Percentiles rank a stretch among this genome's conserved stretches.
Evolutionary conservation across 2,797 vertebrate species (phyloP).

Genomic region (Serranus cabrilla): DNA sequence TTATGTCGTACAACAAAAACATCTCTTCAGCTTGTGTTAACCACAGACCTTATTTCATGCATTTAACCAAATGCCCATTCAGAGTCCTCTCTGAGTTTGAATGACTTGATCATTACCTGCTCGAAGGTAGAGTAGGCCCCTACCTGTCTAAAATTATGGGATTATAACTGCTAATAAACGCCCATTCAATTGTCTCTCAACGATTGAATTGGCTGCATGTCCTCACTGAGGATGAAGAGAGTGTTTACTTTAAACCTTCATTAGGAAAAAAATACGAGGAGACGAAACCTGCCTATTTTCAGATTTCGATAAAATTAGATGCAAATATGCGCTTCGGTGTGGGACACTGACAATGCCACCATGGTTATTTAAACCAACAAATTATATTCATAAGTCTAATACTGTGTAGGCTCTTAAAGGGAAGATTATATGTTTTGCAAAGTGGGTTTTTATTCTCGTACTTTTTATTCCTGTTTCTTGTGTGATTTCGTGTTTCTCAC

Average conservation of each 20-base stretch:
- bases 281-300: slow-evolving; percentile 12
- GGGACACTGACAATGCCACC: slow-evolving; percentile 7
- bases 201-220: neutral
- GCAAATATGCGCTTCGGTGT: slow-evolving; percentile 10
- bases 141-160: too few relatives aligned
- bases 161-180: too few relatives aligned
- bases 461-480: neutral
- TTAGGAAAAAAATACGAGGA: neutral
- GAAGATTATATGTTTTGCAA: neutral
- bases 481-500: neutral
- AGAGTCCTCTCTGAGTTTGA: too few relatives aligned
- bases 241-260: neutral
- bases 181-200: too few relatives aligned
- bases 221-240: neutral
- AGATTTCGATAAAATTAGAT: slow-evolving; percentile 32
- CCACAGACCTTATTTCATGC: too few relatives aligned
- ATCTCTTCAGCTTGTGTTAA: too few relatives aligned
- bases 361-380: slow-evolving; percentile 22
- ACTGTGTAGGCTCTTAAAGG: neutral
- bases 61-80: too few relatives aligned
- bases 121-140: too few relatives aligned
- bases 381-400: slow-evolving; percentile 22
- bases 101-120: too few relatives aligned
- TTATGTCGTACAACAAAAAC: too few relatives aligned
- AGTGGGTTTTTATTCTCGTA: neutral